Evolutionary conservation across 2,888 invertebrate species (phyloP).

Genomic region (Pandemis heparana): DNA sequence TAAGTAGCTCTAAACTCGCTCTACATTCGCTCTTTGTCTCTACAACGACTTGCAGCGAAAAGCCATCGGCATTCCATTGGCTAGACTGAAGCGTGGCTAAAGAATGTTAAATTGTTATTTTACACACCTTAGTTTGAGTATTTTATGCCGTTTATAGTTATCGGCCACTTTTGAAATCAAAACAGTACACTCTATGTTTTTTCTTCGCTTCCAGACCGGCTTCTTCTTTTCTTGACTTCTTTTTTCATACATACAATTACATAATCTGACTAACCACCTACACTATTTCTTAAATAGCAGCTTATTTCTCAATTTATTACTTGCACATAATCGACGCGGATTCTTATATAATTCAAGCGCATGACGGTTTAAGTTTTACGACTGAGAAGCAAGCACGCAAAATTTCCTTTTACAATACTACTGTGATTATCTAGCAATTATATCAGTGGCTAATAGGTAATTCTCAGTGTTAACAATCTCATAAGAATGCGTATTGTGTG

Average conservation of each 20-base stretch:
- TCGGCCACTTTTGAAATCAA: no score
- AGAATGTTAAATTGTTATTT: constrained; percentile 2
- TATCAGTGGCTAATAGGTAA: constrained; percentile 47
- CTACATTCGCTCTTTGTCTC: constrained; percentile 80
- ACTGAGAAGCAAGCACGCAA: constrained; percentile 10
- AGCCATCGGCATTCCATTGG: constrained; percentile 47
- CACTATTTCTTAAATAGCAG: constrained; percentile 9
- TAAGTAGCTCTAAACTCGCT: constrained; percentile 75
- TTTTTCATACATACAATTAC: not conserved
- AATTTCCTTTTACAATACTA: constrained; percentile 22
- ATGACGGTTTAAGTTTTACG: not conserved
- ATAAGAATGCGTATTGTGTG: constrained; percentile 68
- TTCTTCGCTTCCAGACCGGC: no score
- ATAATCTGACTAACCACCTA: constrained; percentile 21
- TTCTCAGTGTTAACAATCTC: constrained; percentile 53
- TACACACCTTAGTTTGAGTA: not conserved
- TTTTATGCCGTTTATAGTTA: not conserved
- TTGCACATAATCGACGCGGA: constrained; percentile 15
- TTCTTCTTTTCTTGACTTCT: no score
- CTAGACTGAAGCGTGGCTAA: not conserved
- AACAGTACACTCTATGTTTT: no score
- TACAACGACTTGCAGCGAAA: constrained; percentile 53
- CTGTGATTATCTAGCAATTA: constrained; percentile 46
- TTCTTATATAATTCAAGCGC: not conserved
- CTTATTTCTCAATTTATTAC: constrained; percentile 25